Percentiles rank a stretch among this genome's conserved stretches.
These are phyloP conservation scores for Rhinolophus sinicus DNA, from an alignment of 2,113 vertebrate species.

Conservation along the genomic window DNA sequence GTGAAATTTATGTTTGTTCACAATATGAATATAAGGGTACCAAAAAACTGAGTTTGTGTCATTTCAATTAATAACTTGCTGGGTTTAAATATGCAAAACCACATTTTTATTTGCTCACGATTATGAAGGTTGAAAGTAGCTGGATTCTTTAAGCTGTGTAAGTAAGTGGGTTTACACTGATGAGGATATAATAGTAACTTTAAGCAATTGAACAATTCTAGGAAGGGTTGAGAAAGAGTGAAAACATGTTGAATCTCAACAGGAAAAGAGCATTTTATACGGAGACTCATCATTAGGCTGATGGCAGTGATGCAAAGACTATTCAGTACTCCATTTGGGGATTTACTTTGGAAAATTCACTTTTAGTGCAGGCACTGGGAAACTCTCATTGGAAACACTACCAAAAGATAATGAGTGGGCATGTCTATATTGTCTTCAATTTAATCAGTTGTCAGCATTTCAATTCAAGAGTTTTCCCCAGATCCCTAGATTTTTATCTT, in stretches of 20 bases:
- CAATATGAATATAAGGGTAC: neutral
- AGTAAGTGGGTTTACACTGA: neutral
- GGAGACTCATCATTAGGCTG: neutral
- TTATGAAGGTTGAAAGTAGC: neutral
- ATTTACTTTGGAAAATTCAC: neutral
- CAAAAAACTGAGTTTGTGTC: neutral
- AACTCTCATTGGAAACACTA: neutral
- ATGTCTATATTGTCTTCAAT: neutral
- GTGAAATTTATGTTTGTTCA: neutral
- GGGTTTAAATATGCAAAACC: slow-evolving; percentile 11
- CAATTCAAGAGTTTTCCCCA: neutral
- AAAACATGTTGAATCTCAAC: neutral
- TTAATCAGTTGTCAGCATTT: neutral
- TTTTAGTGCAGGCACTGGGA: neutral
- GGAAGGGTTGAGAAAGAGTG: neutral
- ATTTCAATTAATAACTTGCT: neutral
- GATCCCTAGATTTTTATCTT: neutral
- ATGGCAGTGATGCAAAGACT: neutral
- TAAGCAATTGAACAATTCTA: neutral
- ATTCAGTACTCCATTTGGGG: neutral
- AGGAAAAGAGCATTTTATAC: neutral
- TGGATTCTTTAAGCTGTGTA: neutral
- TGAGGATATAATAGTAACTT: neutral
- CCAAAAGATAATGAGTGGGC: neutral
- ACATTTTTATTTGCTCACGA: neutral